These are phyloP conservation scores for fruit fly (Drosophila melanogaster) DNA, from an alignment of 1,140 invertebrate species.

Conservation along the genomic window Release_6_plus_ISO1_MT NC_004354.4:3809001-3809500, in stretches of 20 bases:
- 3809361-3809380: too few relatives aligned
- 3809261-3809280: slow-evolving; percentile 73
- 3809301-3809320: slow-evolving; percentile 3
- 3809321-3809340: neutral
- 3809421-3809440: slow-evolving; percentile 93
- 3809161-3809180: slow-evolving; percentile 27
- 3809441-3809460: slow-evolving; percentile 94
- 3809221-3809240: slow-evolving; percentile 40
- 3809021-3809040: slow-evolving; percentile 48
- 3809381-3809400: neutral
- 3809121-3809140: slow-evolving; percentile 13
- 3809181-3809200: slow-evolving; percentile 74
- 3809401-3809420: slow-evolving; percentile 65
- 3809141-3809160: slow-evolving; percentile 3
- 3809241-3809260: slow-evolving; percentile 29
- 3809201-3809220: slow-evolving; percentile 71
- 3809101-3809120: slow-evolving; percentile 30
- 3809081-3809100: slow-evolving; percentile 37
- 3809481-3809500: slow-evolving; percentile 94
- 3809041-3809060: slow-evolving; percentile 81
- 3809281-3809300: slow-evolving; percentile 40
- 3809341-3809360: too few relatives aligned
- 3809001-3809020: slow-evolving; percentile 11
- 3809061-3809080: slow-evolving; percentile 59
- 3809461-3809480: slow-evolving; percentile 95